These are phyloP conservation scores for Balaeniceps rex DNA, from an alignment of 2,113 vertebrate genomes.

Conservation along the genomic window DNA sequence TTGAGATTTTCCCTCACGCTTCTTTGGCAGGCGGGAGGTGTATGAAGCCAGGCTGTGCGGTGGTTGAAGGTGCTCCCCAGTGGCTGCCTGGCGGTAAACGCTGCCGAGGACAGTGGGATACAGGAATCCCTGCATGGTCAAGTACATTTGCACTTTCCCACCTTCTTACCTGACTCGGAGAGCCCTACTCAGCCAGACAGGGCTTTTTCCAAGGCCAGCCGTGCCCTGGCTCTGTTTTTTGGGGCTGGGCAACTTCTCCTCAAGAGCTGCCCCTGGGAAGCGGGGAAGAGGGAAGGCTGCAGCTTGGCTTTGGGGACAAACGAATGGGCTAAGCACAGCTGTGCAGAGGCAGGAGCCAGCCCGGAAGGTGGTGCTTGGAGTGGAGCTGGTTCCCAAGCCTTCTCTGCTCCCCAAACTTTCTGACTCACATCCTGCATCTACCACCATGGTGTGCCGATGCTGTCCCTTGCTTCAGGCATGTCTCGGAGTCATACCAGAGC, in stretches of 20 bases:
- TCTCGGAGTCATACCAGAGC: background rate
- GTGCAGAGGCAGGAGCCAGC: background rate
- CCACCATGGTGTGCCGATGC: background rate
- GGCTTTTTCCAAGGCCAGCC: background rate
- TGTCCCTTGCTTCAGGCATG: background rate
- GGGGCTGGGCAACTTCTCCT: background rate
- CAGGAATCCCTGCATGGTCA: background rate
- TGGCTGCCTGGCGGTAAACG: background rate
- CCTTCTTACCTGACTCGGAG: background rate
- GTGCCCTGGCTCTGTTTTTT: background rate
- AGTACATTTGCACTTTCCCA: background rate
- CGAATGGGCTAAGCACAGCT: background rate
- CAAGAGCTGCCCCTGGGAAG: background rate
- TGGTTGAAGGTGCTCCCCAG: background rate
- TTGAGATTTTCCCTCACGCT: background rate
- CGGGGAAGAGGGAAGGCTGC: background rate
- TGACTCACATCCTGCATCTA: background rate
- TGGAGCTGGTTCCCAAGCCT: background rate
- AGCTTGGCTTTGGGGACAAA: background rate
- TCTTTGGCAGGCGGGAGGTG: background rate
- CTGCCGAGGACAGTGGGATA: background rate
- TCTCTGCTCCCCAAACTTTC: background rate
- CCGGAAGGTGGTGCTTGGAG: background rate
- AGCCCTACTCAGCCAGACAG: background rate
- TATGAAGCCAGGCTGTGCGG: fast-evolving